Evolutionary conservation across 2,113 vertebrate genomes (phyloP).

Genomic region (Synchiropus splendidus): DNA sequence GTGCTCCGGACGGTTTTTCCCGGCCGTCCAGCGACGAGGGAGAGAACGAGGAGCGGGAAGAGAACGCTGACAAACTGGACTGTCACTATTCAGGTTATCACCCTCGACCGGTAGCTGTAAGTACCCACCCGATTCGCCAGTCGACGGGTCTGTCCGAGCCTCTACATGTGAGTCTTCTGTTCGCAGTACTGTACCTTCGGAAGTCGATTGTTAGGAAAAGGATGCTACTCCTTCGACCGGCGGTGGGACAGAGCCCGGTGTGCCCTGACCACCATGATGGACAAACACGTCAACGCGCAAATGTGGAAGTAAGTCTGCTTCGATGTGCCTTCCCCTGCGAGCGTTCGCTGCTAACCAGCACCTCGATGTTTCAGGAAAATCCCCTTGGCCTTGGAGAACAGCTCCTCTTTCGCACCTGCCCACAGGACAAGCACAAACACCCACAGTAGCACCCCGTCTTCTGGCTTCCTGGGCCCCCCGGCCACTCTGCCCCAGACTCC

Average conservation of each 20-base stretch:
- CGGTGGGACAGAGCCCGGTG: slow-evolving; percentile 88
- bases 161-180: slow-evolving; percentile 5
- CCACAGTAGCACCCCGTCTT: slow-evolving; percentile 66
- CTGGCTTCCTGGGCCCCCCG: slow-evolving; percentile 76
- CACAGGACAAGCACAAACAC: slow-evolving; percentile 82
- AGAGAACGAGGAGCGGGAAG: slow-evolving; percentile 93
- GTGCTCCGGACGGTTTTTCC: slow-evolving; percentile 74
- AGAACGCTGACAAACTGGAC: slow-evolving; percentile 91
- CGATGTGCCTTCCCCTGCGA: too few species aligned
- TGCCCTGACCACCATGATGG: slow-evolving; percentile 89
- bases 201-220: slow-evolving; percentile 88
- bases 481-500: slow-evolving; percentile 73
- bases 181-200: slow-evolving; percentile 93
- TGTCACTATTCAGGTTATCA: slow-evolving; percentile 98
- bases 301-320: slow-evolving; percentile 88
- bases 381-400: slow-evolving; percentile 80
- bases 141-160: too few species aligned
- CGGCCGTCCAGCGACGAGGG: slow-evolving; percentile 95
- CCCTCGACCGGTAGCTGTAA: slow-evolving; percentile 93
- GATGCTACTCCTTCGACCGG: slow-evolving; percentile 89
- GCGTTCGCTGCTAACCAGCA: background rate
- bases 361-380: slow-evolving; percentile 76
- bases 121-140: slow-evolving; percentile 28
- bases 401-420: slow-evolving; percentile 63
- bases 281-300: slow-evolving; percentile 93